A percentile compares a stretch with the other conserved stretches of the same genome.
phyloP scores from a whole-genome alignment of 2,888 invertebrate species.

The Hetaerina titia region DNA sequence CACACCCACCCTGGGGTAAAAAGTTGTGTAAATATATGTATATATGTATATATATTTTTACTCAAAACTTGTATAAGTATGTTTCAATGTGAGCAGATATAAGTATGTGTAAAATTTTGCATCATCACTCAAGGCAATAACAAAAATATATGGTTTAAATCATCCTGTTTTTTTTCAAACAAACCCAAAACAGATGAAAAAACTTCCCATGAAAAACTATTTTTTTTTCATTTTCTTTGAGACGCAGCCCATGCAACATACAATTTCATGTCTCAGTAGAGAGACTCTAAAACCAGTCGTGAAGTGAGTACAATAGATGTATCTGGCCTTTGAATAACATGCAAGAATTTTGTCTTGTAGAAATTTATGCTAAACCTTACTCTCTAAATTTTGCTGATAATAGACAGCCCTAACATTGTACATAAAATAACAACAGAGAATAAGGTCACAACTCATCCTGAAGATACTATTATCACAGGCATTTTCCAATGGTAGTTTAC shows the following conservation, averaged over 20 bases:
- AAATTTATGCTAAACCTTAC: constrained; percentile 68
- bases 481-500: constrained; percentile 76
- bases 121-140: constrained; percentile 72
- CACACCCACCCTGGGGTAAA: constrained; percentile 71
- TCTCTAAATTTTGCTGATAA: constrained; percentile 70
- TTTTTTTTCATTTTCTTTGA: constrained; percentile 63
- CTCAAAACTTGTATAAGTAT: constrained; percentile 72
- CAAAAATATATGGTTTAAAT: constrained; percentile 71
- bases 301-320: constrained; percentile 66
- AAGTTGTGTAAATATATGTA: constrained; percentile 72
- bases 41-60: constrained; percentile 70
- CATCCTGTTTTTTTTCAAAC: constrained; percentile 72
- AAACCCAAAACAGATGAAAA: constrained; percentile 71
- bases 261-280: constrained; percentile 67
- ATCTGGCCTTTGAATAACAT: constrained; percentile 68
- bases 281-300: constrained; percentile 66
- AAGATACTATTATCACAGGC: constrained; percentile 86
- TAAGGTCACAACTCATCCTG: constrained; percentile 85
- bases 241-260: constrained; percentile 67
- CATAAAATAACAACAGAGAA: constrained; percentile 75
- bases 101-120: constrained; percentile 71
- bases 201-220: constrained; percentile 67
- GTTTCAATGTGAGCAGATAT: constrained; percentile 71
- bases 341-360: constrained; percentile 66
- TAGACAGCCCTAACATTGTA: constrained; percentile 75